phyloP scores from a whole-genome alignment of 2,888 invertebrate genomes.

The Phlogophora meticulosa region DNA sequence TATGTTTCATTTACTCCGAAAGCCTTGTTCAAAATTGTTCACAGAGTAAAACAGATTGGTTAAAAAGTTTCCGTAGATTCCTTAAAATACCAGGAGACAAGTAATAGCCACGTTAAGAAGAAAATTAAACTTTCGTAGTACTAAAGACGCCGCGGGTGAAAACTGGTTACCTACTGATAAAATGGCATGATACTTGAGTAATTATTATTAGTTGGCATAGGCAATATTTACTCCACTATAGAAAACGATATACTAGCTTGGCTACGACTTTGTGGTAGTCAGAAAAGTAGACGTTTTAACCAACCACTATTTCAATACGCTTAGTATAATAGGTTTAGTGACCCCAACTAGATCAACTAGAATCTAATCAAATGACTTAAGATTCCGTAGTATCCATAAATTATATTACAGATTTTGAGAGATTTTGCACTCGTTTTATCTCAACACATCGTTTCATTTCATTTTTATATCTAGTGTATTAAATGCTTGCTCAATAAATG shows the following conservation, averaged over 20 bases:
- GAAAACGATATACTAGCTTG: slow-evolving; percentile 3
- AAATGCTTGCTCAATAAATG: slow-evolving; percentile 5
- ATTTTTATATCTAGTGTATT: slow-evolving; percentile 17
- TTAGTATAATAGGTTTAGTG: too few species aligned
- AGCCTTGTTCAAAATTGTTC: slow-evolving; percentile 35
- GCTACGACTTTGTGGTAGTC: too few species aligned
- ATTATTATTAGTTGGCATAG: slow-evolving; percentile 19
- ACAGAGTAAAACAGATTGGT: slow-evolving; percentile 42
- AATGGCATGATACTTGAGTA: slow-evolving; percentile 4
- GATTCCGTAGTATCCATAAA: slow-evolving; percentile 10
- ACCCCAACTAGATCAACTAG: too few species aligned
- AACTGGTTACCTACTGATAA: slow-evolving; percentile 4
- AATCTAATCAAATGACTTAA: too few species aligned
- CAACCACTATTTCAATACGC: too few species aligned
- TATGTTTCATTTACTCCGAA: slow-evolving; percentile 33
- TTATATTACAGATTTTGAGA: not conserved
- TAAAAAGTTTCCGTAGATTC: slow-evolving; percentile 51
- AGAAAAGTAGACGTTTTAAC: too few species aligned
- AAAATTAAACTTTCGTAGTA: slow-evolving; percentile 39
- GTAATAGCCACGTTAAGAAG: slow-evolving; percentile 27
- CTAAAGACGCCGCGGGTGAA: not conserved
- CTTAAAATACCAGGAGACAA: slow-evolving; percentile 28
- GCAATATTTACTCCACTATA: slow-evolving; percentile 9
- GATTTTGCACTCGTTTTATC: slow-evolving; percentile 9
- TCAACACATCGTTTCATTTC: slow-evolving; percentile 16